Evolutionary conservation across 2,113 vertebrate species (phyloP), one percentile per base, ranked within the genome.

Genomic region (Macaca nemestrina): DNA sequence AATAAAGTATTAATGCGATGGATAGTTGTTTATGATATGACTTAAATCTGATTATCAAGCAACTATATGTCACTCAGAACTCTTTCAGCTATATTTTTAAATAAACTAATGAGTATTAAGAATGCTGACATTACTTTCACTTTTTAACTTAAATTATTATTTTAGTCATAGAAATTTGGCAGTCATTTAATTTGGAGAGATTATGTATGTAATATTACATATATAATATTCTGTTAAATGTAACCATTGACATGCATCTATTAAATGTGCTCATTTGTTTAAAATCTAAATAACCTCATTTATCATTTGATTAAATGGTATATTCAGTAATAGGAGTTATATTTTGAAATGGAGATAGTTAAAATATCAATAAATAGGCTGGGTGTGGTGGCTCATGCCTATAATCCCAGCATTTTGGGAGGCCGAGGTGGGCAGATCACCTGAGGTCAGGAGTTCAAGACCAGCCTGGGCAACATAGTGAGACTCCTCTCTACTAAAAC

Each of bases 21-120:
- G 57, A 27, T 45, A 48, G 40, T 80, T 89, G 27, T 55, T 95
- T 92, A 55, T 73, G 18, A 95, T 50, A 50, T 50, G 87, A 87
- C n/a, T 72, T 90, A 97, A 93, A 73, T 38, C 8, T 84, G 70
- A 90, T 96, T 93, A 90, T 64, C 52, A 76, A 92, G 81, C 30
- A 93, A 87, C 9, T 50, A 14, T 30, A 45, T 78, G 8, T 73
- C 52, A 93, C 59, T 76, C 50, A 79, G 38, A 85, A 81, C 73
- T 85, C 30, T 79, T 23, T 25, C 38, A 75, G 8, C 3, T 70
- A 68, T 68, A 79, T 79, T 90, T 13, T 73, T 75, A 90, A 94
- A 52, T 90, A 38, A 80, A 73, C 8, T 59, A 94, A 90, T 59
- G 16, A 25, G 12, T 72, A 7, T 73, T 43, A 90, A 8, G 3